Conservation (phyloP, 1,140 invertebrate species). For the Psilanteris sp. region DNA sequence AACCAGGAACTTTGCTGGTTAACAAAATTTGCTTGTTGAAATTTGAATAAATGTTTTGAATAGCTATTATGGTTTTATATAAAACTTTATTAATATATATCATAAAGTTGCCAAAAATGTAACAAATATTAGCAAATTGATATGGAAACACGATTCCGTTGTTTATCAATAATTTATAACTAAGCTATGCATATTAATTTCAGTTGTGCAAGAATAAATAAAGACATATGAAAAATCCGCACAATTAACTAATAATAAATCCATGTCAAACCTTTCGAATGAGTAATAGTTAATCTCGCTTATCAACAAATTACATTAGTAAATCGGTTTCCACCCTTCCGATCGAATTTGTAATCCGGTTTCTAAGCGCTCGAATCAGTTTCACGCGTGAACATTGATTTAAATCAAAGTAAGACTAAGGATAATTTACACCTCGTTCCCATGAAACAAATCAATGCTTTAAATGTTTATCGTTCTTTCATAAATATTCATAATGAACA, state of each 20-base stretch:
- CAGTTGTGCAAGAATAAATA: conserved; percentile 4
- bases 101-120: no score
- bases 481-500: conserved; percentile 39
- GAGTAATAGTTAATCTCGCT: conserved; percentile 17
- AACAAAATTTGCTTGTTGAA: no score
- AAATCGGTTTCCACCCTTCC: conserved; percentile 32
- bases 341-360: conserved; percentile 44
- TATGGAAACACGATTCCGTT: no score
- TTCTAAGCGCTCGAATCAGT: conserved; percentile 31
- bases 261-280: conserved; percentile 1
- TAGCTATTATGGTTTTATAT: no score
- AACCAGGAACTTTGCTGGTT: no score
- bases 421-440: conserved; percentile 23
- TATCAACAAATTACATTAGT: conserved; percentile 35
- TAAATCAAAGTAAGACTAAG: conserved; percentile 5
- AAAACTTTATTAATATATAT: no score
- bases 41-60: no score
- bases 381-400: conserved; percentile 31
- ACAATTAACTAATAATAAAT: conserved; percentile 10
- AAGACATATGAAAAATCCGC: background rate
- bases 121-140: no score
- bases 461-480: background rate
- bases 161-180: no score
- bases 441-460: conserved; percentile 14
- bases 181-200: no score